Conservation (phyloP, 2,888 invertebrate species). For the Scrobipalpa costella region DNA sequence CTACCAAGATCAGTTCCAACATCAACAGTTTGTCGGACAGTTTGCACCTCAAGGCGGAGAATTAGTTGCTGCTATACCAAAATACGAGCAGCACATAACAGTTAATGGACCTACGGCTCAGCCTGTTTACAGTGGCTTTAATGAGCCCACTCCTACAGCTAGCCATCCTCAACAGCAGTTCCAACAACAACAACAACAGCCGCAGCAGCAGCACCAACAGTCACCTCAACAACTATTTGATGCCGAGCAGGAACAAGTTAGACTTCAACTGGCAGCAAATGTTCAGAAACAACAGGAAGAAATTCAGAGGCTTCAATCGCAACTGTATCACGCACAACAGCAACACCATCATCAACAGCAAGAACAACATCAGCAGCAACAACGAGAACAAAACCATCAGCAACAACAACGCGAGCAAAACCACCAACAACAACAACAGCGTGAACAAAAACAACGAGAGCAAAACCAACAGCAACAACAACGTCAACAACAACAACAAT, state of each 20-base stretch:
- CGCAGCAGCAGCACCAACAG: conserved; percentile 43
- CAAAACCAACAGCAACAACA: conserved; percentile 47
- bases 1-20: conserved; percentile 58
- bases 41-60: conserved; percentile 85
- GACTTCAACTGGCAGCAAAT: conserved; percentile 68
- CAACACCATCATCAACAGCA: conserved; percentile 52
- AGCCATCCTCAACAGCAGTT: conserved; percentile 31
- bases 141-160: conserved; percentile 44
- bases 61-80: conserved; percentile 88
- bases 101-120: conserved; percentile 66
- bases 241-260: conserved; percentile 67
- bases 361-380: conserved; percentile 42
- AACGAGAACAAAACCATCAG: conserved; percentile 41
- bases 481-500: conserved; percentile 42
- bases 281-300: conserved; percentile 79
- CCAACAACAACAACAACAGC: conserved; percentile 41
- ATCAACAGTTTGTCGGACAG: conserved; percentile 72
- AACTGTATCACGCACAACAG: conserved; percentile 64
- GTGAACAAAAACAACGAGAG: conserved; percentile 42
- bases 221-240: conserved; percentile 52
- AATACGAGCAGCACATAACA: conserved; percentile 89
- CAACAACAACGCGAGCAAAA: conserved; percentile 47
- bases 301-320: conserved; percentile 72
- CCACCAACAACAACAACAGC: conserved; percentile 46
- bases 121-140: conserved; percentile 54